Evolutionary conservation across 2,888 invertebrate genomes (phyloP), one percentile per base, ranked within the genome.

Genomic region (Digitonthophagus gazella): DNA sequence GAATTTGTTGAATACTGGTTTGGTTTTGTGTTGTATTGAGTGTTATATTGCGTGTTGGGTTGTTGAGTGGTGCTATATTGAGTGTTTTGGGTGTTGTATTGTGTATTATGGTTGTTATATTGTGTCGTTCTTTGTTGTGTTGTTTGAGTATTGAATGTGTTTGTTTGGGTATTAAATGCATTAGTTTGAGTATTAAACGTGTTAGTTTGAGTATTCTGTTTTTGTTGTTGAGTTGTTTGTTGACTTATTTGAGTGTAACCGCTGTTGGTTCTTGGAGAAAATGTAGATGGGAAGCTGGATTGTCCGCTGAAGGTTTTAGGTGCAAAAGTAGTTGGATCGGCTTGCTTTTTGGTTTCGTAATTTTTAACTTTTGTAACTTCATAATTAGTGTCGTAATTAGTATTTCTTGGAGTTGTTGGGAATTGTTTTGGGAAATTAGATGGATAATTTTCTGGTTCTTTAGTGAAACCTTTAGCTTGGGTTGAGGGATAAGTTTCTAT

Each of bases 321-420:
- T 1, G 81, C 75, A 66, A 80, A 79, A 0, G 81, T 83, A 11
- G 81, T 81, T 14, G 80, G 81, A n/a, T 78, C 77, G 69, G 74
- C 66, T 58, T 71, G 70, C 44, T 71, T 76, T 68, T 75, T 74
- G 55, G 75, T 54, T 22, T 71, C 67, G n/a, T 61, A 70, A 71
- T 71, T 74, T 64, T 73, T 72, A 11, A 72, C 65, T 71, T 74
- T 74, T 1, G 74, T 71, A 8, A 69, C 65, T 28, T 74, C 74
- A 65, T 74, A 74, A 55, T 69, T 69, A 56, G 67, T 67, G 28
- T 73, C 74, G 70, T 75, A 74, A 69, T 73, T 73, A 66, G 69
- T 68, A 22, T 70, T 68, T 28, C 67, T 64, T 20, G 63, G 14
- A 2, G 44, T 57, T 14, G 66, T 66, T 20, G 65, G 55, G 67